These are phyloP conservation scores for Grantiella picta DNA, from an alignment of 2,113 vertebrate genomes.

Conservation along the genomic window DNA sequence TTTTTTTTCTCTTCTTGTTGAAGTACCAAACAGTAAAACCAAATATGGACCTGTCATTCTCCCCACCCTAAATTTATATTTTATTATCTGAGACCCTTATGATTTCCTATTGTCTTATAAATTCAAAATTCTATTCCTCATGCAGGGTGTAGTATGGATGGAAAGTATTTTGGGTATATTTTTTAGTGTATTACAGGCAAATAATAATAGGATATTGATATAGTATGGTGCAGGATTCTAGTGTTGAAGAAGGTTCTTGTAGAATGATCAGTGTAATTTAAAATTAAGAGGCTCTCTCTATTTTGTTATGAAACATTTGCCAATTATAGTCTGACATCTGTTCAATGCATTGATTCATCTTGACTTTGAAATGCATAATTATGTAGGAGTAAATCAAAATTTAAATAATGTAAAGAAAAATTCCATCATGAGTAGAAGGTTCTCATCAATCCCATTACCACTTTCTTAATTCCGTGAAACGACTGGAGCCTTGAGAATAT, in stretches of 20 bases:
- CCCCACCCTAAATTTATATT: not conserved
- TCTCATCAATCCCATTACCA: not conserved
- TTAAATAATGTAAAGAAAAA: slow-evolving; percentile 52
- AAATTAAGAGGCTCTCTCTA: not conserved
- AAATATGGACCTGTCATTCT: not conserved
- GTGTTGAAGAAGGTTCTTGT: not conserved
- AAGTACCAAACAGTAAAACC: not conserved
- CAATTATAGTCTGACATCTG: not conserved
- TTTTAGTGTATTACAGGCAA: not conserved
- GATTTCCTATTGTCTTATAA: not conserved
- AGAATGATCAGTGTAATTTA: not conserved
- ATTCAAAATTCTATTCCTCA: not conserved
- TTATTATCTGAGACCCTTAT: not conserved
- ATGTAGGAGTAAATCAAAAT: slow-evolving; percentile 15
- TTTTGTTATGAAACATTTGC: not conserved
- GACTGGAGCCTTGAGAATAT: not conserved
- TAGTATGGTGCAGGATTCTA: not conserved
- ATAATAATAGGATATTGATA: not conserved
- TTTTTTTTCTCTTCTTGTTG: not conserved
- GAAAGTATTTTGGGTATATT: not conserved
- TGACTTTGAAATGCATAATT: slow-evolving; percentile 11
- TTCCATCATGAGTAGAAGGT: not conserved
- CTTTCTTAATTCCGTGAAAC: not conserved
- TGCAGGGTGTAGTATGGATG: not conserved
- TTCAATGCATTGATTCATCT: slow-evolving; percentile 7